Conservation (phyloP, 2,797 vertebrate species). For the Crocidura indochinensis region DNA sequence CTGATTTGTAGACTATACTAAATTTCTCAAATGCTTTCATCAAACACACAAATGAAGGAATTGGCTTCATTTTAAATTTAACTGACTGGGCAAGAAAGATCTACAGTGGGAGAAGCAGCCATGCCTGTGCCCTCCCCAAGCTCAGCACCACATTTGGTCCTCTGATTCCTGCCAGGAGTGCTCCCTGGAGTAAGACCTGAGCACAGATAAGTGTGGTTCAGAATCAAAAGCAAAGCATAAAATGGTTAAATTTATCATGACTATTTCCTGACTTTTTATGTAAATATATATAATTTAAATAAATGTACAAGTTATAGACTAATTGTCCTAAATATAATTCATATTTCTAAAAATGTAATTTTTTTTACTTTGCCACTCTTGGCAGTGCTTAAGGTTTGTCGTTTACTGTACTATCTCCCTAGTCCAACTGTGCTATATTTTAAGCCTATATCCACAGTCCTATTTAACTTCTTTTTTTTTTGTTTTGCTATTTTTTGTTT, state of each 20-base stretch:
- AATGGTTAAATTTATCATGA: slow-evolving; percentile 54
- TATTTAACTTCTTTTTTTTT: slow-evolving; percentile 52
- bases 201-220: too few relatives aligned
- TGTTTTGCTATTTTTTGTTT: too few relatives aligned
- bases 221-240: too few relatives aligned
- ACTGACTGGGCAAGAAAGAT: too few relatives aligned
- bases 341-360: slow-evolving; percentile 2
- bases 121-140: too few relatives aligned
- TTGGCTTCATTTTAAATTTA: slow-evolving; percentile 71
- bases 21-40: slow-evolving; percentile 61
- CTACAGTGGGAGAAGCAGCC: too few relatives aligned
- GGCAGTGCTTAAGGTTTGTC: too few relatives aligned
- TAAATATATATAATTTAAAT: slow-evolving; percentile 52
- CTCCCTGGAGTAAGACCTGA: too few relatives aligned
- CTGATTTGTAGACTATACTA: slow-evolving; percentile 54
- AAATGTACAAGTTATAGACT: slow-evolving; percentile 35
- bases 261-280: slow-evolving; percentile 64
- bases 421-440: background rate
- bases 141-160: too few relatives aligned
- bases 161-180: too few relatives aligned
- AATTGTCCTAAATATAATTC: slow-evolving; percentile 65
- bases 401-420: too few relatives aligned
- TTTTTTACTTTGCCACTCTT: too few relatives aligned
- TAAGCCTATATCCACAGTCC: background rate
- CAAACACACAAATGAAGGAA: slow-evolving; percentile 66